These are phyloP conservation scores for Bibio marci DNA, from an alignment of 2,888 invertebrate species.

Conservation along the genomic window DNA sequence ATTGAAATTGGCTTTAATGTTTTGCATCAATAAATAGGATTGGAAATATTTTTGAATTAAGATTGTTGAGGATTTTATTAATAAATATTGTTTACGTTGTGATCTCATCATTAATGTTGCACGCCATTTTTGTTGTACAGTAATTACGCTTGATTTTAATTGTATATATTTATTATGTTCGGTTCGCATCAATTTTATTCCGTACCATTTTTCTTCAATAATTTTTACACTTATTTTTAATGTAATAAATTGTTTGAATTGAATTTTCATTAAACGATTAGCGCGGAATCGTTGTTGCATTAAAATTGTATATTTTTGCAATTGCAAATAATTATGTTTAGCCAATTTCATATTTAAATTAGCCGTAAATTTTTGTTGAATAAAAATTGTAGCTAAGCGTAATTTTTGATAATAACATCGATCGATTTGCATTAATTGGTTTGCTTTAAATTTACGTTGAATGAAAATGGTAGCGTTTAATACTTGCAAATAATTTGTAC, in stretches of 20 bases:
- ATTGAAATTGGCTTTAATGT: conserved; percentile 7
- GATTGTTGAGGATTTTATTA: not conserved
- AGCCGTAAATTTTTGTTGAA: conserved; percentile 17
- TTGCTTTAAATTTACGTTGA: conserved; percentile 21
- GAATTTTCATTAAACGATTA: conserved; percentile 16
- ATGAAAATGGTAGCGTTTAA: conserved; percentile 15
- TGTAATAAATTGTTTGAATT: conserved; percentile 13
- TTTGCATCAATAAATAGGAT: conserved; percentile 13
- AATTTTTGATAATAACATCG: conserved; percentile 15
- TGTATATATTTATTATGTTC: conserved; percentile 13
- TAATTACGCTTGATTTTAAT: conserved; percentile 13
- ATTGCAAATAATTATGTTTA: not conserved
- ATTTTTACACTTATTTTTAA: conserved; percentile 13
- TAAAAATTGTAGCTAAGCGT: conserved; percentile 13
- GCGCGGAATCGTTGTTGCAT: conserved; percentile 29
- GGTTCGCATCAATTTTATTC: conserved; percentile 12
- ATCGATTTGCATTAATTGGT: conserved; percentile 1
- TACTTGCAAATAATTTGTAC: conserved; percentile 13
- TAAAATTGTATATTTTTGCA: conserved; percentile 4
- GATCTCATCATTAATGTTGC: not conserved
- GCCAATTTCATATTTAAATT: not conserved
- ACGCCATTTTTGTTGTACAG: conserved; percentile 23
- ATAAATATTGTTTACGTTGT: not conserved
- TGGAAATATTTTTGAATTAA: conserved; percentile 14
- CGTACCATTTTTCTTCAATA: conserved; percentile 23